Conservation (phyloP, 2,888 invertebrate genomes). For the Dasysyrphus tricinctus region DNA sequence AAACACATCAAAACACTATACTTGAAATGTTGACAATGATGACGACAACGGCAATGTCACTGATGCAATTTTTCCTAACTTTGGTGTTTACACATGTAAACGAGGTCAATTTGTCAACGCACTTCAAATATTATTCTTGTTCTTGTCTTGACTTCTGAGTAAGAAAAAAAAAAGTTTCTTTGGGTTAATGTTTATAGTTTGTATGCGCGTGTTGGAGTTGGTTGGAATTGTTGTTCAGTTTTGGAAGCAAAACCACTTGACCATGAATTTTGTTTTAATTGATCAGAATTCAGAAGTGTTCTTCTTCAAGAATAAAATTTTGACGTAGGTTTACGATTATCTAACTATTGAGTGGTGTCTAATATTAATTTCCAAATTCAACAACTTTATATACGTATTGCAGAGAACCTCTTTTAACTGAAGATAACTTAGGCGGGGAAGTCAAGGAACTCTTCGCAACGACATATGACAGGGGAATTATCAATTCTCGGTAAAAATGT, state of each 20-base stretch:
- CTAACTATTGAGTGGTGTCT: neutral
- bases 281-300: neutral
- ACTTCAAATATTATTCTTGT: constrained; percentile 49
- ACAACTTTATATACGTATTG: neutral
- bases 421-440: no score
- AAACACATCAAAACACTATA: neutral
- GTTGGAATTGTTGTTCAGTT: neutral
- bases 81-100: constrained; percentile 46
- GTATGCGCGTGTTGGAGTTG: neutral
- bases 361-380: neutral
- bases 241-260: constrained; percentile 6
- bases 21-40: constrained; percentile 15
- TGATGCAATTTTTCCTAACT: constrained; percentile 49
- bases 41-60: constrained; percentile 19
- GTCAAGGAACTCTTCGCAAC: no score
- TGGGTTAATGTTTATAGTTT: neutral
- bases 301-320: neutral
- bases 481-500: no score
- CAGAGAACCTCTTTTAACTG: no score
- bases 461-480: no score
- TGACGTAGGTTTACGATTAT: neutral
- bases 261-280: neutral
- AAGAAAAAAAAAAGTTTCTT: neutral
- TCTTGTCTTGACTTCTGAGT: constrained; percentile 16
- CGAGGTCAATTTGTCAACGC: constrained; percentile 66